Conservation (phyloP, 2,888 invertebrate species). For the Phortica okadai region DNA sequence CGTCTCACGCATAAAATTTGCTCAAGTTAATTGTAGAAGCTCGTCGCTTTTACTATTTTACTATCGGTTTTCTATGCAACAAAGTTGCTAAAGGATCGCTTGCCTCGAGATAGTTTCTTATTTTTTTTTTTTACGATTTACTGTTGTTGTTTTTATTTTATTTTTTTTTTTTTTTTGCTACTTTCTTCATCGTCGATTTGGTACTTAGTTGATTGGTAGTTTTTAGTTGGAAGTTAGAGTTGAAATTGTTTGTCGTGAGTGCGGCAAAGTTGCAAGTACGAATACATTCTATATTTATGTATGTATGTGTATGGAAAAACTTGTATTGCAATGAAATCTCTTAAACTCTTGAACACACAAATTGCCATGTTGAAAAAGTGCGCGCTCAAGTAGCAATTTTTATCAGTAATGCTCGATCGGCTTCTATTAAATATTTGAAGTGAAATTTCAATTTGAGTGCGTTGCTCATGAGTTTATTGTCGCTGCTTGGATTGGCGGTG, state of each 20-base stretch:
- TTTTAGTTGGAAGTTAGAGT: background rate
- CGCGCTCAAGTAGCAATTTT: too few relatives aligned
- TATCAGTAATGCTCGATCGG: too few relatives aligned
- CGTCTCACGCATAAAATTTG: constrained; percentile 58
- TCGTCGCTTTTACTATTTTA: constrained; percentile 51
- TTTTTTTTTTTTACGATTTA: constrained; percentile 58
- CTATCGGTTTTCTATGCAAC: constrained; percentile 41
- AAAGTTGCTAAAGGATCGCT: constrained; percentile 35
- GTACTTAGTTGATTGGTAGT: constrained; percentile 64
- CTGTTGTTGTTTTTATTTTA: constrained; percentile 32
- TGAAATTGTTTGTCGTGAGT: background rate
- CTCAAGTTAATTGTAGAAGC: constrained; percentile 66
- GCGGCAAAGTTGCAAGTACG: constrained; percentile 43
- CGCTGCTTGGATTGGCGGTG: too few relatives aligned
- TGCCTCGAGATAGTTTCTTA: constrained; percentile 1
- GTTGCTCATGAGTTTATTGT: too few relatives aligned
- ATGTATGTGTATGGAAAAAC: background rate
- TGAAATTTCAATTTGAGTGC: too few relatives aligned
- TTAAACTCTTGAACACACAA: too few relatives aligned
- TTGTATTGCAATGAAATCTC: background rate
- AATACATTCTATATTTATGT: too few relatives aligned
- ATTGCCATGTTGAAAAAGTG: too few relatives aligned
- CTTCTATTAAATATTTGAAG: too few relatives aligned
- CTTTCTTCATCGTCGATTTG: constrained; percentile 25
- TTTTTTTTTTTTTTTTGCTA: constrained; percentile 59